Evolutionary conservation across 2,797 vertebrate genomes (phyloP).

Genomic region (Nasua narica): DNA sequence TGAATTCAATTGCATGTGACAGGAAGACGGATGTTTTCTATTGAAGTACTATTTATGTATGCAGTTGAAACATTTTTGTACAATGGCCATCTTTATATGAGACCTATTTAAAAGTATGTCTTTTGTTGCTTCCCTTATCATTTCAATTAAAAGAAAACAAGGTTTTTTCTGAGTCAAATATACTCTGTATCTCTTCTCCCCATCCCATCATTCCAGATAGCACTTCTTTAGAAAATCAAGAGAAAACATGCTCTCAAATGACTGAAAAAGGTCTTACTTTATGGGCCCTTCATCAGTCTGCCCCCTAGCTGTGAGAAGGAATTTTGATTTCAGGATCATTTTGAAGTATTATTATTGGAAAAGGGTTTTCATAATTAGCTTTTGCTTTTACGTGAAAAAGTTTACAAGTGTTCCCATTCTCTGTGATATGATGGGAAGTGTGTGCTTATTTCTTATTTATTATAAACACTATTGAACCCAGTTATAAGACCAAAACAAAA

Average conservation of each 20-base stretch:
- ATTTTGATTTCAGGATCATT: background rate
- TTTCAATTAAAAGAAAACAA: background rate
- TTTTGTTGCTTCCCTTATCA: background rate
- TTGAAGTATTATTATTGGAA: background rate
- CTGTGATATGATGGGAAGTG: background rate
- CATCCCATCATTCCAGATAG: background rate
- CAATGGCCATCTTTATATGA: background rate
- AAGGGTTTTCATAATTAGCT: background rate
- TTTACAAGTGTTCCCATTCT: background rate
- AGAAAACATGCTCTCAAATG: background rate
- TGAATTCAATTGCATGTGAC: background rate
- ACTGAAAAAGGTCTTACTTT: background rate
- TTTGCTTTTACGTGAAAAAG: background rate
- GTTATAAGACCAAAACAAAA: background rate
- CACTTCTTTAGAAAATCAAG: background rate
- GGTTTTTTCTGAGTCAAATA: background rate
- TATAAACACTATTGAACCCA: background rate
- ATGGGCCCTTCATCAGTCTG: background rate
- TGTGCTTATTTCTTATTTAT: background rate
- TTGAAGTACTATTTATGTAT: background rate
- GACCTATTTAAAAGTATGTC: background rate
- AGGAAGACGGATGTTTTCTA: background rate
- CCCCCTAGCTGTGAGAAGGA: background rate
- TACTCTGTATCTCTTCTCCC: background rate
- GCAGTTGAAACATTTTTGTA: background rate